A percentile compares a stretch with the other conserved stretches of the same genome.
Evolutionary conservation across 2,888 invertebrate species (phyloP).

Genomic region (Pachymerium ferrugineum): DNA sequence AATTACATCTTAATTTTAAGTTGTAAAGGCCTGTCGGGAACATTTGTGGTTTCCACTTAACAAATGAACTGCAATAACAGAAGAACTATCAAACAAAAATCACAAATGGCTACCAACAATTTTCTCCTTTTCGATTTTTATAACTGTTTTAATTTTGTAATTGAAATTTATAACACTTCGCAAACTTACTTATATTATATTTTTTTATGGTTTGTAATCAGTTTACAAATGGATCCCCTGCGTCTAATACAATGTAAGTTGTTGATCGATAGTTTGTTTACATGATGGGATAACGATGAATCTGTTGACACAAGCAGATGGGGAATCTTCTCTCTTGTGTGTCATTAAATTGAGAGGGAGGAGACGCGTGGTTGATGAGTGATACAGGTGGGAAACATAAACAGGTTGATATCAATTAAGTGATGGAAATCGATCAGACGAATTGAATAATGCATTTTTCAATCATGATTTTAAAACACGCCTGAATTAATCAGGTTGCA

Average conservation of each 20-base stretch:
- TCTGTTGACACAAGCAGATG: slow-evolving; percentile 8
- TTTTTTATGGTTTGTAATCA: slow-evolving; percentile 11
- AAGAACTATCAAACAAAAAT: too few relatives aligned
- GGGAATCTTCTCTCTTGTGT: slow-evolving; percentile 25
- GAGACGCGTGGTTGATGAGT: slow-evolving; percentile 4
- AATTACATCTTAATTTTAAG: too few relatives aligned
- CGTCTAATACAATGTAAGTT: slow-evolving; percentile 7
- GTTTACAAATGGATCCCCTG: slow-evolving; percentile 14
- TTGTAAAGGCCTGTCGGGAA: too few relatives aligned
- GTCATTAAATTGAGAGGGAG: slow-evolving; percentile 24
- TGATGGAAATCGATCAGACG: background rate
- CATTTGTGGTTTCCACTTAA: too few relatives aligned
- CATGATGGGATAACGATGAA: slow-evolving; percentile 6
- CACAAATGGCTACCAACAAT: too few relatives aligned
- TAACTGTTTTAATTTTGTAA: too few relatives aligned
- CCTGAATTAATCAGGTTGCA: too few relatives aligned
- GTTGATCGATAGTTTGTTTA: slow-evolving; percentile 19
- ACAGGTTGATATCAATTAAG: slow-evolving; percentile 7
- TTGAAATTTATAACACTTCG: too few relatives aligned
- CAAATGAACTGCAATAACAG: too few relatives aligned
- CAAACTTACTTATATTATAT: too few relatives aligned
- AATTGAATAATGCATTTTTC: background rate
- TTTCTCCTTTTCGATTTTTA: too few relatives aligned
- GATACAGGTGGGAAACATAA: slow-evolving; percentile 2
- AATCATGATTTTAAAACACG: too few relatives aligned